A percentile compares a stretch with the other conserved stretches of the same genome.
Evolutionary conservation across 2,113 vertebrate genomes (phyloP).

Genomic region (Acrocephalus arundinaceus): DNA sequence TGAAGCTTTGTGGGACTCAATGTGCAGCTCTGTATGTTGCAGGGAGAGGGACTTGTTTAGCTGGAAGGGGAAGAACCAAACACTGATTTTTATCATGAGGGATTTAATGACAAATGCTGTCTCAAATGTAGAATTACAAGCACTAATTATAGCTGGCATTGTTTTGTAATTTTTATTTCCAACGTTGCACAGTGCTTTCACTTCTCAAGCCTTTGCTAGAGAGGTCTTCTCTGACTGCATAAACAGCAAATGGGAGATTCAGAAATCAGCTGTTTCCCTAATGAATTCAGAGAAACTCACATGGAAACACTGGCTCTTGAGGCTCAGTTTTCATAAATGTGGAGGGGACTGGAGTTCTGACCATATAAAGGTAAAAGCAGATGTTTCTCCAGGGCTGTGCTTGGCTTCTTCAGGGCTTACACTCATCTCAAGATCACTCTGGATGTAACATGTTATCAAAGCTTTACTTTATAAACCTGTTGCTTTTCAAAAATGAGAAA

Average conservation of each 20-base stretch:
- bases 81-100: background rate
- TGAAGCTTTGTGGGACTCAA: background rate
- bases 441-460: background rate
- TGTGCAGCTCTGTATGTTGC: fast-evolving
- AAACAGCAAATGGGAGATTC: conserved; percentile 60
- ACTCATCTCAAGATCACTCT: background rate
- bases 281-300: conserved; percentile 34
- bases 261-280: conserved; percentile 62
- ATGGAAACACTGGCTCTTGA: conserved; percentile 20
- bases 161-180: conserved; percentile 30
- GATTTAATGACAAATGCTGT: background rate
- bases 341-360: background rate
- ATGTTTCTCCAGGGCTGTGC: conserved; percentile 2
- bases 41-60: background rate
- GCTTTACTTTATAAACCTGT: background rate
- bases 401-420: conserved; percentile 5
- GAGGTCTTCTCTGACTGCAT: conserved; percentile 3
- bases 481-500: conserved; percentile 34
- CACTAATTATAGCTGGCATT: background rate
- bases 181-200: background rate
- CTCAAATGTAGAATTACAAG: conserved; percentile 3
- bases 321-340: conserved; percentile 48
- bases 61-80: background rate
- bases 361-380: conserved; percentile 42
- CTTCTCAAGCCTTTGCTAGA: conserved; percentile 7